Percentiles rank a stretch among this genome's conserved stretches.
These are phyloP conservation scores for Ovis canadensis DNA, from an alignment of 2,113 vertebrate genomes.

Conservation along the genomic window DNA sequence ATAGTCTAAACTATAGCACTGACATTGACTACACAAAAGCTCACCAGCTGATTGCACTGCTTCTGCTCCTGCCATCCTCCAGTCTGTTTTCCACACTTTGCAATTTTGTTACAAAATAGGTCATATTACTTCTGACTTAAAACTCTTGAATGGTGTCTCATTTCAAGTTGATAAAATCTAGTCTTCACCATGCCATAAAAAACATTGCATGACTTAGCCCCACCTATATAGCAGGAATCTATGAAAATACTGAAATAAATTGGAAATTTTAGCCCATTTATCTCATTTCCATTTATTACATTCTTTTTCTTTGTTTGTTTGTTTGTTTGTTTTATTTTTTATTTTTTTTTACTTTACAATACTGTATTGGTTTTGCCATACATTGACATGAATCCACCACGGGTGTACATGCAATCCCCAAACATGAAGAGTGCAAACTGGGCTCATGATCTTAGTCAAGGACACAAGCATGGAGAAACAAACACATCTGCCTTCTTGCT, in stretches of 20 bases:
- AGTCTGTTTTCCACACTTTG: neutral
- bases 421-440: neutral
- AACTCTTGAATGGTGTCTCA: neutral
- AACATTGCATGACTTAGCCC: neutral
- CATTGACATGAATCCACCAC: too few species aligned
- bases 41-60: neutral
- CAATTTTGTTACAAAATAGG: neutral
- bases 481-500: neutral
- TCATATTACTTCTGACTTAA: neutral
- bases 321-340: too few species aligned
- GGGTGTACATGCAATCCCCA: too few species aligned
- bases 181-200: neutral
- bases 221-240: neutral
- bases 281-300: neutral
- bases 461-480: neutral
- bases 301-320: neutral
- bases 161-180: neutral
- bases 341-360: too few species aligned
- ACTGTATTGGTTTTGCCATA: too few species aligned
- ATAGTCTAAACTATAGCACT: neutral
- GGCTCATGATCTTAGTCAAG: neutral
- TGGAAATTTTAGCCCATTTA: neutral
- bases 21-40: neutral
- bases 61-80: neutral
- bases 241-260: neutral